Base-by-base conservation (phyloP, 2,797 vertebrate species). In the Fundulus diaphanus region DNA sequence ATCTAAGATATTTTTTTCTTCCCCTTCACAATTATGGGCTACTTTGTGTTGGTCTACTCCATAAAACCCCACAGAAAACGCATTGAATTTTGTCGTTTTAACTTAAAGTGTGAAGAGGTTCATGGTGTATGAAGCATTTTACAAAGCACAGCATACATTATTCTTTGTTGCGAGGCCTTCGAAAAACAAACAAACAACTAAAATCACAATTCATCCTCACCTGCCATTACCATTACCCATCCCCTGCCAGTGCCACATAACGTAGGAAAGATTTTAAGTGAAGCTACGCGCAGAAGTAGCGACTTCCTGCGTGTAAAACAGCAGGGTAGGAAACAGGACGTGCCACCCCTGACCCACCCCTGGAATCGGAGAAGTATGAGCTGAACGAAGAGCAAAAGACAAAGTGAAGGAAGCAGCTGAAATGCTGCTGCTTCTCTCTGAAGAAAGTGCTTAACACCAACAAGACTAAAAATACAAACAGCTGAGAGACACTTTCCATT, bases 271-370 rank as follows among this genome's bases (percentile, higher is more conserved):
- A 66, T 42, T 83, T 72, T 80, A 87, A 84, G 89, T 73, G 76
- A 90, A 92, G 91, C 79, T 82, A 82, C 82, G 76, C 33, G 76
- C 77, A 90, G 85, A 88, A 89, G 83, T 82, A 71, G 79, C 54
- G n/a, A 89, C 90, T 93, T 93, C 91, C 91, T 90, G 74, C 71
- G 35, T 70, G 79, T 85, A 90, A 90, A 92, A 85, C 87, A 88
- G 86, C 82, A 88, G 85, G 84, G 90, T 81, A 90, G 92, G 90
- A 91, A 93, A 95, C 89, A 92, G 93, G 91, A 93, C 88, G 89
- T 88, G 81, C 87, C 86, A 89, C 89, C 91, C 81, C 87, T 92
- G 91, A 93, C 91, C 90, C 86, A 90, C 86, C 89, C 90, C 77
- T 67, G 76, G 84, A 90, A 81, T 83, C 57, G 54, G 69, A 88